Evolutionary conservation across 1,140 invertebrate species (phyloP).

Genomic region (Eulimnadia texana): DNA sequence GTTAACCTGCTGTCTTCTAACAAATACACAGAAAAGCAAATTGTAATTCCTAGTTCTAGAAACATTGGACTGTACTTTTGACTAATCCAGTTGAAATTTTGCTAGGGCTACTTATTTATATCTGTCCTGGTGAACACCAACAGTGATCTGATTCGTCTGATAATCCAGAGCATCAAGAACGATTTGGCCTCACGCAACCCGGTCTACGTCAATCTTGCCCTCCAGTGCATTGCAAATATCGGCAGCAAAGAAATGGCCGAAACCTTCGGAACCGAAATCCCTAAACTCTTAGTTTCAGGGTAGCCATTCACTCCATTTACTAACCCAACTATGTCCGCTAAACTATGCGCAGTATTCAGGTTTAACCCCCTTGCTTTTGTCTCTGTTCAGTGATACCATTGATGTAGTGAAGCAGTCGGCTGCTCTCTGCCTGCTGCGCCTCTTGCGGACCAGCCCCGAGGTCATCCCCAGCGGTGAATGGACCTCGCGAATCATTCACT

Average conservation of each 20-base stretch:
- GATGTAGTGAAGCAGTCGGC: constrained; percentile 99
- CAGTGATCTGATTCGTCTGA: constrained; percentile 96
- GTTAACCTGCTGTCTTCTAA: constrained; percentile 99
- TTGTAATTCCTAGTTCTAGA: constrained; percentile 54
- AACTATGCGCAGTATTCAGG: neutral
- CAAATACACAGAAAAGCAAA: constrained; percentile 99
- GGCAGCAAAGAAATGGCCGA: constrained; percentile 99
- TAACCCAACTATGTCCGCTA: neutral
- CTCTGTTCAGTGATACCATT: constrained; percentile 68
- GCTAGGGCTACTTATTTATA: constrained; percentile 94
- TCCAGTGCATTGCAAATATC: constrained; percentile 99
- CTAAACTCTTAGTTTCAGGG: constrained; percentile 93
- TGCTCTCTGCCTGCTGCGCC: constrained; percentile 81
- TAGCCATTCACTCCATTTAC: constrained; percentile 29
- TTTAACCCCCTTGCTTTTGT: neutral
- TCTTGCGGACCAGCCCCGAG: constrained; percentile 85
- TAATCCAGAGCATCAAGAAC: constrained; percentile 99
- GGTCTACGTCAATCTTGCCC: constrained; percentile 94
- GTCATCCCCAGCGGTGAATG: constrained; percentile 95
- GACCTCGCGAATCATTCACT: constrained; percentile 96
- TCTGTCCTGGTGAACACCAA: constrained; percentile 98
- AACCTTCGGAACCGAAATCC: constrained; percentile 94
- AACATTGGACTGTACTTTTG: constrained; percentile 3
- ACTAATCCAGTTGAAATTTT: constrained; percentile 3
- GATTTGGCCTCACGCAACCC: constrained; percentile 93